Evolutionary conservation across 2,113 vertebrate genomes (phyloP), one percentile per base, ranked within the genome.

Genomic region (Entomyzon cyanotis): DNA sequence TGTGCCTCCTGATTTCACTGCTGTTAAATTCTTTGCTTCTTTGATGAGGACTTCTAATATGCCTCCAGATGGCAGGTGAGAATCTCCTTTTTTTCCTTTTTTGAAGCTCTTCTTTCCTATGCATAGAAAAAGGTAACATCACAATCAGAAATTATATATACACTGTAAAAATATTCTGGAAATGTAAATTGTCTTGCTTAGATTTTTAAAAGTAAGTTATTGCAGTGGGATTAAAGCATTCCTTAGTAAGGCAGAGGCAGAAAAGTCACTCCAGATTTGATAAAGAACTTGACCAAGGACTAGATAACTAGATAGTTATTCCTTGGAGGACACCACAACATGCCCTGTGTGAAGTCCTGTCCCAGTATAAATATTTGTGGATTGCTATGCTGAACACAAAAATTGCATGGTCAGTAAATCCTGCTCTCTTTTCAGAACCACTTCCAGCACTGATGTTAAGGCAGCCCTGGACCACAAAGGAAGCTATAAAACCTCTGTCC

Each of bases 21-120:
- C 99, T 11, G 99, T 99, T 79, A 99, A 97, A 96, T 99, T 99
- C 97, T 99, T 99, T 86, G 99, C 99, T 97, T 99, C 99, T 97
- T 99, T 99, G 90, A 99, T 98, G 62, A 99, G 95, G 56, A 99
- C 98, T 97, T 99, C 99, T 69, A 99, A 98, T 98, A 99, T 98
- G 89, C 99, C 99, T 94, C 99, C 99, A 97, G 98, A 98, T 70
- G 97, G 98, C 44, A 98, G 39, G 27, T 97, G 97, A 91, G 98
- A 95, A 67, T 97, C 98, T 77, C 97, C 96, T 92, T 98, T 99
- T 96, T 98, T 99, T 69, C 98, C 97, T 93, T 98, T 99, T 95
- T 98, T 98, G 93, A 99, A 98, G 14, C 97, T 96, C 86, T 98
- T 99, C 96, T 99, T 99, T 94, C 98, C 99, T 99, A 93, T 17